Evolutionary conservation across 92 coral and sea anemone genomes (phyloP).

Genomic region (Paramuricea clavata): DNA sequence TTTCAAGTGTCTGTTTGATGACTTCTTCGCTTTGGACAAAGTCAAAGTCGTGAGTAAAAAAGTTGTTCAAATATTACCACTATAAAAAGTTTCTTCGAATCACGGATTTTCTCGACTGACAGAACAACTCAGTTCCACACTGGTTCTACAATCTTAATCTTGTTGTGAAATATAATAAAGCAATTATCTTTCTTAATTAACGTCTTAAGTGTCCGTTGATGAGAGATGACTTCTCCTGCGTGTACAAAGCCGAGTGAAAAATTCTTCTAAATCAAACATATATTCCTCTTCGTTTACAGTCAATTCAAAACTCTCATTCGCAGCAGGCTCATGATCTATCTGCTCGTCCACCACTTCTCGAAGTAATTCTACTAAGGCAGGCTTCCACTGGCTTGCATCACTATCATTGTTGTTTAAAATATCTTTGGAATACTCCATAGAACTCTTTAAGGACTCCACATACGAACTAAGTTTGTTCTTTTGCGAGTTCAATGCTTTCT

Average conservation of each 20-base stretch:
- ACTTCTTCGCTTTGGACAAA: neutral
- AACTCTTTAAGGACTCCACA: slow-evolving; percentile 20
- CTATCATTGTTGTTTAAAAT: slow-evolving; percentile 19
- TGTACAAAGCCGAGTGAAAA: slow-evolving; percentile 51
- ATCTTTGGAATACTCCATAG: slow-evolving; percentile 35
- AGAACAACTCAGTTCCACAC: neutral
- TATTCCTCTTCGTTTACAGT: slow-evolving; percentile 42
- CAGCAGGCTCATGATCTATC: slow-evolving; percentile 35
- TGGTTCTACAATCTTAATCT: neutral
- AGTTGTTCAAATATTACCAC: neutral
- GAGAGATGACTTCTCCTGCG: slow-evolving; percentile 33
- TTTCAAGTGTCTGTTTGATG: neutral
- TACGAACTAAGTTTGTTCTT: neutral
- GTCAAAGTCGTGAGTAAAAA: neutral
- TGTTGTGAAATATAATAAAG: neutral
- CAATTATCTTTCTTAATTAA: neutral
- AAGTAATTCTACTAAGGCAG: slow-evolving; percentile 17
- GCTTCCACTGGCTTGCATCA: slow-evolving; percentile 13
- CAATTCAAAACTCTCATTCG: slow-evolving; percentile 34
- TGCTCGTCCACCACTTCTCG: neutral
- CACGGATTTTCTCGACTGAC: neutral
- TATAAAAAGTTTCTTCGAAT: neutral
- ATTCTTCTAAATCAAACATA: slow-evolving; percentile 37
- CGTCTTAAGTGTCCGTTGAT: slow-evolving; percentile 33
- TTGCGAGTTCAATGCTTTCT: slow-evolving; percentile 17